These are phyloP conservation scores for Staurois parvus DNA, from an alignment of 2,797 vertebrate genomes.

Conservation along the genomic window DNA sequence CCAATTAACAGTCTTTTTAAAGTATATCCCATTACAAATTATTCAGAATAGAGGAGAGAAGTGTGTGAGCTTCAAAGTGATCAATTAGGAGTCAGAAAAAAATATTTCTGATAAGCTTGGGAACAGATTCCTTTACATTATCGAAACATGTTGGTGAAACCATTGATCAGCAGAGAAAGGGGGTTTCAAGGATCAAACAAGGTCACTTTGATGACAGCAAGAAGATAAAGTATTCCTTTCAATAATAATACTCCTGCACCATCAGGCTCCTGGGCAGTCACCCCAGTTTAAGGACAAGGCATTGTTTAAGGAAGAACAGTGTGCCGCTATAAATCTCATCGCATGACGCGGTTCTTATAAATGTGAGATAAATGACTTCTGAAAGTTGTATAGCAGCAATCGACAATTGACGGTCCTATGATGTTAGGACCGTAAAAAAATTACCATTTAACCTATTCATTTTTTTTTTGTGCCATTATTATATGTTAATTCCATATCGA, in stretches of 20 bases:
- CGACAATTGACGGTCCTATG: not conserved
- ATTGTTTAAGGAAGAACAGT: not conserved
- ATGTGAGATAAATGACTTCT: not conserved
- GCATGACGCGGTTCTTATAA: not conserved
- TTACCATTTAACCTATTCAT: not conserved
- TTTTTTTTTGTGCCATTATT: constrained; percentile 17
- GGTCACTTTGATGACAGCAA: not conserved
- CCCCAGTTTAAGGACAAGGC: not conserved
- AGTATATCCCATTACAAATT: no score
- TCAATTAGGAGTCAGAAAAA: no score
- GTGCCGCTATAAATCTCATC: not conserved
- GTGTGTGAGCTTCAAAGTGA: no score
- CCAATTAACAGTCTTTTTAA: no score
- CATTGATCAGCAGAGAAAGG: not conserved
- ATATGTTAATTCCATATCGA: not conserved
- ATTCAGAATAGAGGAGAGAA: no score
- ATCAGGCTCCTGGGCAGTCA: not conserved
- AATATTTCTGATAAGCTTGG: no score
- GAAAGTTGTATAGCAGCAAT: not conserved
- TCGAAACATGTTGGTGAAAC: not conserved
- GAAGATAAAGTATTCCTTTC: constrained; percentile 10
- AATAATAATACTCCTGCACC: not conserved
- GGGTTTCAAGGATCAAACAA: not conserved
- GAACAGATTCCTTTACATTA: not conserved
- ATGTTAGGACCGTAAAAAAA: not conserved